Evolutionary conservation across 2,113 vertebrate genomes (phyloP), one percentile per base, ranked within the genome.

Genomic region (Engystomops pustulosus): DNA sequence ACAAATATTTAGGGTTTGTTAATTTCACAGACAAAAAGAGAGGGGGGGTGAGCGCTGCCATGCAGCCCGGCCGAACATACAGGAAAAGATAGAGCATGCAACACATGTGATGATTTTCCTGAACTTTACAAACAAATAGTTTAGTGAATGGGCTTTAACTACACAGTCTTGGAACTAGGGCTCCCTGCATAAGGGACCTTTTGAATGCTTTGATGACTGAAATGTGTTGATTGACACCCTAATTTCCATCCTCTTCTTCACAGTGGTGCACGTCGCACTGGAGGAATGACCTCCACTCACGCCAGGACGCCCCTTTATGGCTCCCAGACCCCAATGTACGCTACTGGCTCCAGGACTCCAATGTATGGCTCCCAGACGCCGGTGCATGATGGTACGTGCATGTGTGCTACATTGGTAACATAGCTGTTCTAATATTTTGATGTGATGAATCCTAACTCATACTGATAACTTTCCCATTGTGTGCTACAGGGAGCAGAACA

Each of bases 321-420:
- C 25, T 97, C 96, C 0, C 96, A 98, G 92, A 98, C 97, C 0
- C 97, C 97, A 20, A 98, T 98, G 95, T 98, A 98, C 0, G 95
- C 95, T 11, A 95, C 96, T 0, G 96, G 96, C 3, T 98, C 97
- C 68, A 92, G 96, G 4, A 98, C 97, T 0, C 96, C 97, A 4
- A 98, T 99, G 96, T 98, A 97, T 0, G 96, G 97, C 5, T 97
- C 96, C 0, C 97, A 98, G 92, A 98, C 97, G 0, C 97, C 97
- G 0, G 88, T 98, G 20, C 96, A 98, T 0, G 97, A 99, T 0
- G 97, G 97, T 98, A 81, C 91, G 96, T 60, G n/a, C n/a, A n/a
- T n/a, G n/a, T n/a, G n/a, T n/a, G n/a, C n/a, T n/a, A n/a, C n/a
- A n/a, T n/a, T n/a, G n/a, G n/a, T n/a, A n/a, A n/a, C n/a, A n/a